Conservation (phyloP, 2,797 vertebrate genomes). For the Aselliscus stoliczkanus region DNA sequence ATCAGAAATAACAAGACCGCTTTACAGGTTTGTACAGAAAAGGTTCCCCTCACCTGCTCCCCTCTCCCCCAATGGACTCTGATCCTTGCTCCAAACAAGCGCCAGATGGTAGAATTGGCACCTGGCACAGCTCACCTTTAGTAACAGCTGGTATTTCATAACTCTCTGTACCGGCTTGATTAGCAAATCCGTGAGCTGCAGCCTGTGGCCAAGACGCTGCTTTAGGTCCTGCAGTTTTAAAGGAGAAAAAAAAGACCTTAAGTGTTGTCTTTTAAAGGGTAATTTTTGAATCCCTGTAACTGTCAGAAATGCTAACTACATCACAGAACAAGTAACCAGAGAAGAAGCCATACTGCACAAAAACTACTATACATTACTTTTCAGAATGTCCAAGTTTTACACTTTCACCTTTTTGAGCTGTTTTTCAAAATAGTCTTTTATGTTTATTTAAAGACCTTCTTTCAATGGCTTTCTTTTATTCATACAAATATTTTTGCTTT, state of each 20-base stretch:
- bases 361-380: fast-evolving
- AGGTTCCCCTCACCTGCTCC: too few species aligned
- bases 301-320: neutral
- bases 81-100: fast-evolving
- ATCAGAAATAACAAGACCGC: neutral
- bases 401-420: neutral
- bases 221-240: conserved; percentile 90
- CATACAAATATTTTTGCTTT: neutral
- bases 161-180: conserved; percentile 97
- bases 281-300: neutral
- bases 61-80: fast-evolving
- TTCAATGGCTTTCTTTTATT: neutral
- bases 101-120: fast-evolving
- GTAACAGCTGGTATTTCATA: conserved; percentile 98
- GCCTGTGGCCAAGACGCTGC: conserved; percentile 92
- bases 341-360: neutral
- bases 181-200: conserved; percentile 95
- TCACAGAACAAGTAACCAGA: neutral
- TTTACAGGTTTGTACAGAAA: neutral
- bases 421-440: neutral
- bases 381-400: neutral
- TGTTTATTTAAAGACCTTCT: neutral
- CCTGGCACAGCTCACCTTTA: conserved; percentile 86
- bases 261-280: neutral
- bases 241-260: neutral